Evolutionary conservation across 2,797 vertebrate genomes (phyloP).

Genomic region (Sebastes dallii): DNA sequence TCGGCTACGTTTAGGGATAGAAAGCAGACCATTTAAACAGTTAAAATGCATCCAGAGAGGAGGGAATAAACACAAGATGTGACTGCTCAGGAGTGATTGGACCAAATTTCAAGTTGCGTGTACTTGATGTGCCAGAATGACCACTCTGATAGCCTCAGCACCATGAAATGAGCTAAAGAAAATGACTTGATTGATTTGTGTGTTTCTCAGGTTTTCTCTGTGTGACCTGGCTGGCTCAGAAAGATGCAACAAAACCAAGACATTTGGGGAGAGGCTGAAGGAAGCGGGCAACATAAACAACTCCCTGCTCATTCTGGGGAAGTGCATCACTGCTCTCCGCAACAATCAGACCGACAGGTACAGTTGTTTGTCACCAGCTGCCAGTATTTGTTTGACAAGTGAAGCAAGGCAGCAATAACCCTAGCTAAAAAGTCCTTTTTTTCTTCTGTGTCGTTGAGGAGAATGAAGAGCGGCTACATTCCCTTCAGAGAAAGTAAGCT

Average conservation of each 20-base stretch:
- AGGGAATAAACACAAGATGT: background rate
- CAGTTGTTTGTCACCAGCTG: background rate
- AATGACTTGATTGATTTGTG: background rate
- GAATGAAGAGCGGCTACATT: slow-evolving; percentile 82
- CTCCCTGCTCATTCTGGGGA: slow-evolving; percentile 92
- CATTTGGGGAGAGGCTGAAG: slow-evolving; percentile 89
- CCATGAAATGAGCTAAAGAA: background rate
- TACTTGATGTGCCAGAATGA: background rate
- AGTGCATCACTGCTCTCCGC: slow-evolving; percentile 89
- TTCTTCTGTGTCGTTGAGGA: slow-evolving; percentile 25
- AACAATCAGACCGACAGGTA: slow-evolving; percentile 87
- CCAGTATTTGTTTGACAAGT: background rate
- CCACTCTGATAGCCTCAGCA: background rate
- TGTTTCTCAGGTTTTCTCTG: slow-evolving; percentile 84
- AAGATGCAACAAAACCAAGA: slow-evolving; percentile 90
- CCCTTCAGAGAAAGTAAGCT: slow-evolving; percentile 94
- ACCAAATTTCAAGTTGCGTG: background rate
- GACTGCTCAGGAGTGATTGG: background rate
- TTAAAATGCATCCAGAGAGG: background rate
- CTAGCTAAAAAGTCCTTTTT: background rate
- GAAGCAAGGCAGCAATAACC: background rate
- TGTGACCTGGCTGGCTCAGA: slow-evolving; percentile 94
- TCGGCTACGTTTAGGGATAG: background rate
- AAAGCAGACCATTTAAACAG: background rate
- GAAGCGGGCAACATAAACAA: slow-evolving; percentile 94